Percentiles rank a stretch among this genome's conserved stretches.
These are phyloP conservation scores for Parapristionchus giblindavisi DNA, from an alignment of 2,888 invertebrate species.

Conservation along the genomic window DNA sequence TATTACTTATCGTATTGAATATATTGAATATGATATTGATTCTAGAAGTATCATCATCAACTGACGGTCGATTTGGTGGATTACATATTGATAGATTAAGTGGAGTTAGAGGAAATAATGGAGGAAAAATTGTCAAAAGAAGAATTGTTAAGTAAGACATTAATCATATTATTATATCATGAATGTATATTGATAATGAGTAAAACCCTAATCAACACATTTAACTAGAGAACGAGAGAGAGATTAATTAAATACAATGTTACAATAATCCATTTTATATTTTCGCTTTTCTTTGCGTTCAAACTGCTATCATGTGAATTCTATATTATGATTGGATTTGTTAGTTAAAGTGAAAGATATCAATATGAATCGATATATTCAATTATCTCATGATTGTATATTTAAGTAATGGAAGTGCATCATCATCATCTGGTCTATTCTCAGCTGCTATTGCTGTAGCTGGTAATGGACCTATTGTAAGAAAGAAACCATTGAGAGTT, in stretches of 20 bases:
- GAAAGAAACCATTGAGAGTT: slow-evolving; percentile 12
- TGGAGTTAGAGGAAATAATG: slow-evolving; percentile 1
- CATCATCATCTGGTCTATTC: slow-evolving; percentile 16
- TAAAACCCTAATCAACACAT: no score
- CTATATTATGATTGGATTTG: no score
- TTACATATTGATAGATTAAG: slow-evolving; percentile 32
- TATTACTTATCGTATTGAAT: background rate
- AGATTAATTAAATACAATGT: background rate
- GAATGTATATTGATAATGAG: no score
- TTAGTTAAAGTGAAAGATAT: no score
- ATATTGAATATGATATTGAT: no score
- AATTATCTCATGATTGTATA: background rate
- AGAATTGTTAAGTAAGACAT: slow-evolving; percentile 3
- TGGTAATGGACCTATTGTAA: background rate
- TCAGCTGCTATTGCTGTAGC: slow-evolving; percentile 23
- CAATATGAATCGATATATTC: background rate
- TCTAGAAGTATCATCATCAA: slow-evolving; percentile 30
- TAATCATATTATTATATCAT: no score
- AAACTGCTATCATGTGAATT: no score
- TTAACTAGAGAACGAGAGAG: background rate
- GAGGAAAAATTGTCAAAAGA: slow-evolving; percentile 4
- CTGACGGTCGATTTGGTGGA: slow-evolving; percentile 9
- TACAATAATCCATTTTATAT: no score
- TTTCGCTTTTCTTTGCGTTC: no score
- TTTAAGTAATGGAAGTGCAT: background rate